Conservation (phyloP, 1,140 invertebrate species). For the Trachymyrmex septentrionalis region DNA sequence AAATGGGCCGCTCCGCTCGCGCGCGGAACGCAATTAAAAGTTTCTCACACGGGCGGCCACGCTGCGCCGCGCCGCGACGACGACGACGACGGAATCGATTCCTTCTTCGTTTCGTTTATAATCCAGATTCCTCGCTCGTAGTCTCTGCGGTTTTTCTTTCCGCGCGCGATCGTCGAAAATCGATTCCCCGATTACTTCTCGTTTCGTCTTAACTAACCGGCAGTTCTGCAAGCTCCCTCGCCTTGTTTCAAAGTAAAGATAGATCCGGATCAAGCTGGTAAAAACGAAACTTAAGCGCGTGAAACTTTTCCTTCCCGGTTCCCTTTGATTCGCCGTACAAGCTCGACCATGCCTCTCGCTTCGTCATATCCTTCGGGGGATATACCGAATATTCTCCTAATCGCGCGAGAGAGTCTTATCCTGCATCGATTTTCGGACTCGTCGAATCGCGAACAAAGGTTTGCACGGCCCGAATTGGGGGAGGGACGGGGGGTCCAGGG, state of each 20-base stretch:
- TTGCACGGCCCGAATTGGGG: conserved; percentile 37
- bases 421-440: conserved; percentile 62
- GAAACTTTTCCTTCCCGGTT: background rate
- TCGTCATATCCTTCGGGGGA: background rate
- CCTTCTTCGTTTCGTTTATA: conserved; percentile 14
- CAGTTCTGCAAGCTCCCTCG: background rate
- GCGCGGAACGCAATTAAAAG: conserved; percentile 81
- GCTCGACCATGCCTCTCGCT: background rate
- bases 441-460: conserved; percentile 66
- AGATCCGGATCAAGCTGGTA: background rate
- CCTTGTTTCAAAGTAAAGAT: background rate
- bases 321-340: background rate
- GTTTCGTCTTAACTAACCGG: conserved; percentile 28
- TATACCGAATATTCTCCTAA: background rate
- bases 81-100: conserved; percentile 66
- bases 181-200: conserved; percentile 43
- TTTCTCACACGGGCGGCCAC: conserved; percentile 76
- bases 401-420: conserved; percentile 34
- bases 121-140: conserved; percentile 46
- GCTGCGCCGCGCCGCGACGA: conserved; percentile 43
- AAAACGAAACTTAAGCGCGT: background rate
- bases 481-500: conserved; percentile 4
- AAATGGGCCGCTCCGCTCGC: conserved; percentile 64
- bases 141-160: conserved; percentile 26
- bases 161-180: conserved; percentile 15